These are phyloP conservation scores for Turritopsis dohrnii DNA, from an alignment of 30 jellyfish, hydroid and myxozoan species.

Conservation along the genomic window DNA sequence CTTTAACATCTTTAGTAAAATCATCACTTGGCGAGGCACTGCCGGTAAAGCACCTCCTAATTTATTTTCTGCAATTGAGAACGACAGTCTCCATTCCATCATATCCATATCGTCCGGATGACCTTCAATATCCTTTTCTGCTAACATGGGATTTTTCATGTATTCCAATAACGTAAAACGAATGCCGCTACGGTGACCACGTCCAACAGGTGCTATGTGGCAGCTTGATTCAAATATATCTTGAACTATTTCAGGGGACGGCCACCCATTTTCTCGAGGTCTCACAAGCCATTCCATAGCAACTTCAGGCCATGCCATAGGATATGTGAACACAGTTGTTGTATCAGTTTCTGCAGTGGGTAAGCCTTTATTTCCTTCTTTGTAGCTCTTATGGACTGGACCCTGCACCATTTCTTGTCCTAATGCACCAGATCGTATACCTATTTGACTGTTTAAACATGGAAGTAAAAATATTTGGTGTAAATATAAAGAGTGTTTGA, in stretches of 20 bases:
- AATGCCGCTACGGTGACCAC: constrained; percentile 23
- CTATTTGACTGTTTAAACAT: background rate
- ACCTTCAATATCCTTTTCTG: background rate
- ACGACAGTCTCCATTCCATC: constrained; percentile 39
- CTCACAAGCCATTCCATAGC: constrained; percentile 43
- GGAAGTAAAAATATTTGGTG: constrained; percentile 29
- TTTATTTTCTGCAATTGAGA: constrained; percentile 37
- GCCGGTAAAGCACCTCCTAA: constrained; percentile 30
- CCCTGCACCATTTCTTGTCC: constrained; percentile 25
- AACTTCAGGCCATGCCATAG: constrained; percentile 40
- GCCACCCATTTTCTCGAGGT: constrained; percentile 25
- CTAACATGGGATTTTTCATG: constrained; percentile 21
- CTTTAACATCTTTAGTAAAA: constrained; percentile 30
- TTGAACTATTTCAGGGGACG: constrained; percentile 30
- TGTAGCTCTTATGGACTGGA: constrained; percentile 28
- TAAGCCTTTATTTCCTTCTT: constrained; percentile 12
- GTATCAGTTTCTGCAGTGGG: constrained; percentile 14
- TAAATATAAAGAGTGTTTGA: constrained; percentile 1
- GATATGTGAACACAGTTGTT: constrained; percentile 31
- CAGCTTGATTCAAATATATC: constrained; percentile 35
- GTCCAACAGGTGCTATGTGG: constrained; percentile 46
- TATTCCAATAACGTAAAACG: constrained; percentile 24
- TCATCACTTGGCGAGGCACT: constrained; percentile 40
- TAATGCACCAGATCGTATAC: background rate
- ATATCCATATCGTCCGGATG: constrained; percentile 8